phyloP scores from a whole-genome alignment of 2,888 invertebrate species.

The Anticlea derivata region DNA sequence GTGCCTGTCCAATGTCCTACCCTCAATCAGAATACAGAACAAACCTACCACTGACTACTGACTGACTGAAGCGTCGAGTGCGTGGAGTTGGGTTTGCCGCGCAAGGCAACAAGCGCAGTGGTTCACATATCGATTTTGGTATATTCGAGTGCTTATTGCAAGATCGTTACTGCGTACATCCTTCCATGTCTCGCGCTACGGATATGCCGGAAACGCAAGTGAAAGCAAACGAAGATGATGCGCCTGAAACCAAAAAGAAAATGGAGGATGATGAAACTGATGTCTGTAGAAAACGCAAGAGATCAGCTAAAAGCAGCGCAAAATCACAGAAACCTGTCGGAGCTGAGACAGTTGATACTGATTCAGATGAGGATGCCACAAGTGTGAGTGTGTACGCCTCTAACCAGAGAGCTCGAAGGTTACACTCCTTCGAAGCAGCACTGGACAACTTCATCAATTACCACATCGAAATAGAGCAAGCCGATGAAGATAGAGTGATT shows the following conservation, averaged over 20 bases:
- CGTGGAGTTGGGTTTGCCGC: no score
- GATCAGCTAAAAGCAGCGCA: background rate
- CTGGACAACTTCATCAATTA: conserved; percentile 1
- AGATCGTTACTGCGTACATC: no score
- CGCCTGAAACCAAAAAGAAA: no score
- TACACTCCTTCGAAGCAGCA: background rate
- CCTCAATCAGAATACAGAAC: no score
- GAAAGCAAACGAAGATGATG: background rate
- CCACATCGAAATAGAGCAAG: background rate
- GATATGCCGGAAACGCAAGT: background rate
- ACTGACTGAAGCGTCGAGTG: no score
- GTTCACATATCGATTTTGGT: no score
- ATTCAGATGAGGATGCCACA: background rate
- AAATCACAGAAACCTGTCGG: background rate
- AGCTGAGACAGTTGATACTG: background rate
- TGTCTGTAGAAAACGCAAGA: background rate
- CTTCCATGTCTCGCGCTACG: background rate
- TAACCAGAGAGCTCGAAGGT: background rate
- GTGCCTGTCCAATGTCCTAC: no score
- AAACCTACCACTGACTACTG: no score
- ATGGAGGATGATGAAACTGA: no score
- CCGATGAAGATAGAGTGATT: background rate
- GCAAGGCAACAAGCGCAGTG: no score
- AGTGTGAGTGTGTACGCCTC: background rate
- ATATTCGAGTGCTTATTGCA: no score